Evolutionary conservation across 2,113 vertebrate genomes (phyloP).

Genomic region (Eretmochelys imbricata): DNA sequence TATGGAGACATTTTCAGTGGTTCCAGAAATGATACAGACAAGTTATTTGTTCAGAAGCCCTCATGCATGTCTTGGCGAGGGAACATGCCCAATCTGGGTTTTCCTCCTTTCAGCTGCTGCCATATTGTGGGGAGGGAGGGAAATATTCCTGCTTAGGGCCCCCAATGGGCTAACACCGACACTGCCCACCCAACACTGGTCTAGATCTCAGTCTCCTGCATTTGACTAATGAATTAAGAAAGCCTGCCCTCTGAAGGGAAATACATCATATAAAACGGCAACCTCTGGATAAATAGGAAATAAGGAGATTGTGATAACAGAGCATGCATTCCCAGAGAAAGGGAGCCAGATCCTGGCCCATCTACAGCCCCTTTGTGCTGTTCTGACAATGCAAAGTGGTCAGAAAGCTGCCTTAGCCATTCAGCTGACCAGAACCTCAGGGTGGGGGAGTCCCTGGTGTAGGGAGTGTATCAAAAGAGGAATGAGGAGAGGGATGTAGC

Average conservation of each 20-base stretch:
- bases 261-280: background rate
- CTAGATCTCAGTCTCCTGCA: background rate
- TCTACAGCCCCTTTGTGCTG: background rate
- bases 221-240: background rate
- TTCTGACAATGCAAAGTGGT: background rate
- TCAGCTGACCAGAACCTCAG: background rate
- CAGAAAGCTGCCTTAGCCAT: background rate
- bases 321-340: fast-evolving
- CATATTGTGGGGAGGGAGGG: background rate
- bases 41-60: conserved; percentile 49
- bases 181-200: background rate
- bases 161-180: background rate
- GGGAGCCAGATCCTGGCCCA: background rate
- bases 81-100: conserved; percentile 29
- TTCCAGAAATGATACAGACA: conserved; percentile 37
- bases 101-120: conserved; percentile 68
- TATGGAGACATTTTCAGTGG: conserved; percentile 39
- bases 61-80: conserved; percentile 47
- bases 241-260: background rate
- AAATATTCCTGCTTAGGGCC: background rate
- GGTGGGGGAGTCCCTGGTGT: background rate
- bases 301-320: background rate
- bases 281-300: background rate
- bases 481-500: background rate
- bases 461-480: background rate